Conservation (phyloP, 2,113 vertebrate genomes). For the Onychostoma macrolepis region DNA sequence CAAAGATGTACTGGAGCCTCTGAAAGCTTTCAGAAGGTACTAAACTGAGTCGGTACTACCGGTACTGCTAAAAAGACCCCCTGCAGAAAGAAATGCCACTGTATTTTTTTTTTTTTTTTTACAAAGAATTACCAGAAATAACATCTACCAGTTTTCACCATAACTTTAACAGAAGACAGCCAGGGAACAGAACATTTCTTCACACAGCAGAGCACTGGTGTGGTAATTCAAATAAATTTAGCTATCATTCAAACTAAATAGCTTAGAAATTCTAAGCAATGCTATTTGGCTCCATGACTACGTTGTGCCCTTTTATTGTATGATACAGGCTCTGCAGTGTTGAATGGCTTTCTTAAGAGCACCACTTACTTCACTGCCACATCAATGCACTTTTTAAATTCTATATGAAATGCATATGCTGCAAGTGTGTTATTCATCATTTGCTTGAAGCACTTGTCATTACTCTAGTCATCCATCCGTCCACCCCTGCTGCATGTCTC, state of each 20-base stretch:
- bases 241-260: slow-evolving; percentile 8
- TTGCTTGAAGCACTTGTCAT: slow-evolving; percentile 61
- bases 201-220: background rate
- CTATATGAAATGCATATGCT: slow-evolving; percentile 46
- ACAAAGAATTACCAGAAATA: background rate
- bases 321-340: background rate
- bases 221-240: slow-evolving; percentile 1
- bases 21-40: background rate
- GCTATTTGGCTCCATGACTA: background rate
- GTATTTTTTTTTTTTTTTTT: background rate
- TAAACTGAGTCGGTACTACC: background rate
- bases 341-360: background rate
- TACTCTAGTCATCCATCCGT: slow-evolving; percentile 57
- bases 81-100: background rate
- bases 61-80: background rate
- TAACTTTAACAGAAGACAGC: background rate
- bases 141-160: background rate
- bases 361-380: slow-evolving; percentile 5
- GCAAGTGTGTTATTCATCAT: slow-evolving; percentile 64
- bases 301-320: background rate
- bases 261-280: background rate
- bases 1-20: background rate
- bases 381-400: slow-evolving; percentile 52
- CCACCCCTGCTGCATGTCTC: slow-evolving; percentile 38
- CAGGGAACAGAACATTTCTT: background rate